phyloP scores from a whole-genome alignment of 1,140 invertebrate genomes.

The Microplitis demolitor region DNA sequence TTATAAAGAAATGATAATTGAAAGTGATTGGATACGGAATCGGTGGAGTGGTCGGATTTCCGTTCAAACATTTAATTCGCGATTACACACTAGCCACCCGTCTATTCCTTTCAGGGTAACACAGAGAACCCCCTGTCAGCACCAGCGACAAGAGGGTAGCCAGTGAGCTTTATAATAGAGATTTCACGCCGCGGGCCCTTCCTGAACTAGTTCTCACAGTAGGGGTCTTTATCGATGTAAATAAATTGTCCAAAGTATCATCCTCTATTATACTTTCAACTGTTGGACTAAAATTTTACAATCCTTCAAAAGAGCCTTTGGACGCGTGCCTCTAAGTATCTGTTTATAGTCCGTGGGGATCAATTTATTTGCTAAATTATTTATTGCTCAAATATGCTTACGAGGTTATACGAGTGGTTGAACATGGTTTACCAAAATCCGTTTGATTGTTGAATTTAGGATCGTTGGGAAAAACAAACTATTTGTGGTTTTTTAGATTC shows the following conservation, averaged over 20 bases:
- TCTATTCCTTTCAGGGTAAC: slow-evolving; percentile 10
- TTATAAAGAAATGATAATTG: not conserved
- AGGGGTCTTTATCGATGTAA: slow-evolving; percentile 44
- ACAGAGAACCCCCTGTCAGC: slow-evolving; percentile 45
- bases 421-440: slow-evolving; percentile 51
- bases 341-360: slow-evolving; percentile 60
- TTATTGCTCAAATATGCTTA: slow-evolving; percentile 60
- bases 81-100: slow-evolving; percentile 52
- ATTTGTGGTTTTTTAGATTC: not conserved
- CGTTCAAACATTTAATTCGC: slow-evolving; percentile 57
- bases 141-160: slow-evolving; percentile 39
- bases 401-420: slow-evolving; percentile 48
- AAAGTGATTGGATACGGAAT: not conserved
- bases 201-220: slow-evolving; percentile 57
- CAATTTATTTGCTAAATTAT: slow-evolving; percentile 63
- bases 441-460: slow-evolving; percentile 45
- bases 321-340: slow-evolving; percentile 59
- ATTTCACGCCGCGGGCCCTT: slow-evolving; percentile 59
- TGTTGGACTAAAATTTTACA: slow-evolving; percentile 6
- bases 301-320: slow-evolving; percentile 9
- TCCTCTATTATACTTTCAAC: not conserved
- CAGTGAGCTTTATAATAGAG: slow-evolving; percentile 55
- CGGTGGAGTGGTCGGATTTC: slow-evolving; percentile 23
- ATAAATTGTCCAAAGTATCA: slow-evolving; percentile 38
- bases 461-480: slow-evolving; percentile 56